Percentiles rank a stretch among this genome's conserved stretches.
phyloP scores from a whole-genome alignment of 1,140 invertebrate species.

The Leptopilina boulardi region DNA sequence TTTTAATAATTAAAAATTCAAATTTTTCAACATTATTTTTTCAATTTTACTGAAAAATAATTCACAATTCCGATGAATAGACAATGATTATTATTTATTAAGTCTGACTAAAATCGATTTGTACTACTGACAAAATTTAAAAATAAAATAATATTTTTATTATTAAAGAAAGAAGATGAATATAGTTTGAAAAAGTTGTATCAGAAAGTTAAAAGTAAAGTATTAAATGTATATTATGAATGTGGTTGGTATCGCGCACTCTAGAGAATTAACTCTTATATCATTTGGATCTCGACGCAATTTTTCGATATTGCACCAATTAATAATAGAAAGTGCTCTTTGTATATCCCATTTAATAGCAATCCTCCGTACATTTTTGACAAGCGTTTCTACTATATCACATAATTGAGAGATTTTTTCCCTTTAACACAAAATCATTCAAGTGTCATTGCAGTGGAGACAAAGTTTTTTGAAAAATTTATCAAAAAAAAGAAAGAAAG shows the following conservation, averaged over 20 bases:
- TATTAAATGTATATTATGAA: too few relatives aligned
- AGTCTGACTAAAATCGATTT: too few relatives aligned
- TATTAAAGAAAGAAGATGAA: conserved; percentile 28
- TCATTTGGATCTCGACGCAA: conserved; percentile 51
- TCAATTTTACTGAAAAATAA: too few relatives aligned
- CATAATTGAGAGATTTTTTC: background rate
- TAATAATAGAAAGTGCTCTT: conserved; percentile 55
- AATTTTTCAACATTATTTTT: too few relatives aligned
- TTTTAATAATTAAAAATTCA: too few relatives aligned
- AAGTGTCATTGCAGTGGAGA: background rate
- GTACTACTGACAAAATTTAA: too few relatives aligned
- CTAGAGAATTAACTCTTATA: conserved; percentile 61
- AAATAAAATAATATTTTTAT: too few relatives aligned
- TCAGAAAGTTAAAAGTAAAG: conserved; percentile 41
- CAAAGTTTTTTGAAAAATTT: background rate
- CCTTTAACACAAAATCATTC: background rate
- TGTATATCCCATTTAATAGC: conserved; percentile 26
- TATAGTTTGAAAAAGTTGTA: conserved; percentile 39
- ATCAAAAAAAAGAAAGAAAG: background rate
- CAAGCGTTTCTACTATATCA: conserved; percentile 16
- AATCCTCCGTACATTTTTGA: conserved; percentile 31
- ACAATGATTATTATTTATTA: too few relatives aligned
- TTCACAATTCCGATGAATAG: too few relatives aligned
- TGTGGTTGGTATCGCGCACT: conserved; percentile 57
- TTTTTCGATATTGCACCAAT: conserved; percentile 60